phyloP scores from a whole-genome alignment of 53 echinoderm and acorn worm species.

The Mesocentrotus franciscanus region DNA sequence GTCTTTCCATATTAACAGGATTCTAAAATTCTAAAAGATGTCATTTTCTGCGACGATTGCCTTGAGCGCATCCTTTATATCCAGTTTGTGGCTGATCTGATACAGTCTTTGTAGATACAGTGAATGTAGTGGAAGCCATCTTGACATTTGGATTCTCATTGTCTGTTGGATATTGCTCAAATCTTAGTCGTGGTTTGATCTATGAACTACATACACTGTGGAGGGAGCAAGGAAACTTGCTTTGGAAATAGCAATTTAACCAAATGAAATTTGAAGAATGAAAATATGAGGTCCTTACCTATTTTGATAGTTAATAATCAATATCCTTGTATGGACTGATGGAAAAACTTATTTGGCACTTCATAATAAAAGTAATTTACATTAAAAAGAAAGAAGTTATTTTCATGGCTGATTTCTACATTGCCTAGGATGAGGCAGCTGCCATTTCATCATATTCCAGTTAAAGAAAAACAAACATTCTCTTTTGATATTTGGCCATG shows the following conservation, averaged over 20 bases:
- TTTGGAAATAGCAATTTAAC: background rate
- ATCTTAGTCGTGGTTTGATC: background rate
- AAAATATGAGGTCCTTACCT: background rate
- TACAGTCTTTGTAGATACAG: background rate
- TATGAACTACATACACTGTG: too few relatives aligned
- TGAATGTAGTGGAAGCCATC: background rate
- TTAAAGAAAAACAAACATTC: background rate
- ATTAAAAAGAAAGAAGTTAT: background rate
- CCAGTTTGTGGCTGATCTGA: background rate
- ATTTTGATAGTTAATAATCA: background rate
- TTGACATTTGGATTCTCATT: background rate
- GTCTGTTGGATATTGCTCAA: background rate
- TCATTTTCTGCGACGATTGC: background rate
- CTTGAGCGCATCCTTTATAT: background rate
- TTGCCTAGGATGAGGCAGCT: background rate
- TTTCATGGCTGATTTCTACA: background rate
- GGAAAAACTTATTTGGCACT: background rate
- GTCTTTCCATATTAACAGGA: constrained; percentile 1
- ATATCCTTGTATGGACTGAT: background rate
- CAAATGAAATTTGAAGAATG: background rate
- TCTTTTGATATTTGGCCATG: background rate
- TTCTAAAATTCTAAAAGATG: constrained; percentile 32
- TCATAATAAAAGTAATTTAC: background rate
- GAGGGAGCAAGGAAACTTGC: background rate
- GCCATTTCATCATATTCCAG: background rate